phyloP scores from a whole-genome alignment of 2,113 vertebrate species.

The Agapornis roseicollis region DNA sequence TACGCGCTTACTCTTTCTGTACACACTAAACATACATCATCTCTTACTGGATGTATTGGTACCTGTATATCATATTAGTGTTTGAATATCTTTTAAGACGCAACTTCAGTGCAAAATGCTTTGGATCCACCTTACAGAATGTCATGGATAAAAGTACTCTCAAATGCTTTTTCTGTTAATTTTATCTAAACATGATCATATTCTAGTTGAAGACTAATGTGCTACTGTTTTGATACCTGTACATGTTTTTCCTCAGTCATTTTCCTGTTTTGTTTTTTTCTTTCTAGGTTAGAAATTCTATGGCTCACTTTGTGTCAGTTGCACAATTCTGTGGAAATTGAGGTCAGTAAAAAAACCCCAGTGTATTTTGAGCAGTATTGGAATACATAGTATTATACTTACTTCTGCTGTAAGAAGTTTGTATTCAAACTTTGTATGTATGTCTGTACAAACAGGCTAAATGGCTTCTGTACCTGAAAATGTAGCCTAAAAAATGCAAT shows the following conservation, averaged over 20 bases:
- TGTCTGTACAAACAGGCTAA: neutral
- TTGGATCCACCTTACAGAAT: neutral
- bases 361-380: neutral
- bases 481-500: neutral
- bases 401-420: neutral
- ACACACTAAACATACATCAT: accelerated
- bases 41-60: neutral
- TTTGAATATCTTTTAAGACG: neutral
- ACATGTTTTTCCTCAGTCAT: neutral
- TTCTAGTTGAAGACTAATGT: neutral
- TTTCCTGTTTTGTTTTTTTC: neutral
- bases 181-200: neutral
- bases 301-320: conserved; percentile 97
- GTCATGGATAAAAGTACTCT: neutral
- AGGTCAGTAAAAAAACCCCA: conserved; percentile 77
- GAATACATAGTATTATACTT: neutral
- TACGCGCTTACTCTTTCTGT: neutral
- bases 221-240: neutral
- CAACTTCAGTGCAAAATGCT: neutral
- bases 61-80: neutral
- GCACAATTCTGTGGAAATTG: conserved; percentile 92
- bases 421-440: neutral
- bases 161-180: neutral
- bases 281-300: conserved; percentile 90
- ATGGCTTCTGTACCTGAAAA: neutral